Percentiles rank a stretch among this genome's conserved stretches.
These are phyloP conservation scores for Perccottus glenii DNA, from an alignment of 2,113 vertebrate species.

Conservation along the genomic window DNA sequence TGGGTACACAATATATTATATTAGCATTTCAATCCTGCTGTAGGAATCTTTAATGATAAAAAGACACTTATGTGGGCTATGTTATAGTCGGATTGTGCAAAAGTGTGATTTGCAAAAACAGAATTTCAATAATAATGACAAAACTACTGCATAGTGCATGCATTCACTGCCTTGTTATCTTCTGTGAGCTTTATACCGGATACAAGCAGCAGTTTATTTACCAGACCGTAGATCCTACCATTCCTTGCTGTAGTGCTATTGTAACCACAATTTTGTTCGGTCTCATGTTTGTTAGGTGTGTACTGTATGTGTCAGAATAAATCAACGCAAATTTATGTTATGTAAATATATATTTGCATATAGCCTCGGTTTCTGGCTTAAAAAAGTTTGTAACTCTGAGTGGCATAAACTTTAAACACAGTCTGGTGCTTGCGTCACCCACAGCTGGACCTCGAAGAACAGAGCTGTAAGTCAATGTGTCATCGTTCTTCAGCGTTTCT, in stretches of 20 bases:
- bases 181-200: too few relatives aligned
- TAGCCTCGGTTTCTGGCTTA: not conserved
- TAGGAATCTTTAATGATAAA: too few relatives aligned
- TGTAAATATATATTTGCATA: not conserved
- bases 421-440: slow-evolving; percentile 24
- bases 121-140: too few relatives aligned
- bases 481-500: slow-evolving; percentile 25
- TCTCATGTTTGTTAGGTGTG: not conserved
- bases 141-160: too few relatives aligned
- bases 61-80: too few relatives aligned
- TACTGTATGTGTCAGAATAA: not conserved
- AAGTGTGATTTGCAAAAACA: too few relatives aligned
- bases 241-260: not conserved
- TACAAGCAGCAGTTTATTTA: too few relatives aligned
- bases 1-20: too few relatives aligned
- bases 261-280: not conserved
- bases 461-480: slow-evolving; percentile 37
- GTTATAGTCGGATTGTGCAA: too few relatives aligned
- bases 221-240: too few relatives aligned
- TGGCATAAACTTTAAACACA: slow-evolving; percentile 24
- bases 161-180: too few relatives aligned
- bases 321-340: not conserved
- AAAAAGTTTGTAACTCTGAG: slow-evolving; percentile 22
- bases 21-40: too few relatives aligned
- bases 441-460: slow-evolving; percentile 37